Evolutionary conservation across 2,797 vertebrate genomes (phyloP), one percentile per base, ranked within the genome.

Genomic region (Oreonectes daqikongensis): DNA sequence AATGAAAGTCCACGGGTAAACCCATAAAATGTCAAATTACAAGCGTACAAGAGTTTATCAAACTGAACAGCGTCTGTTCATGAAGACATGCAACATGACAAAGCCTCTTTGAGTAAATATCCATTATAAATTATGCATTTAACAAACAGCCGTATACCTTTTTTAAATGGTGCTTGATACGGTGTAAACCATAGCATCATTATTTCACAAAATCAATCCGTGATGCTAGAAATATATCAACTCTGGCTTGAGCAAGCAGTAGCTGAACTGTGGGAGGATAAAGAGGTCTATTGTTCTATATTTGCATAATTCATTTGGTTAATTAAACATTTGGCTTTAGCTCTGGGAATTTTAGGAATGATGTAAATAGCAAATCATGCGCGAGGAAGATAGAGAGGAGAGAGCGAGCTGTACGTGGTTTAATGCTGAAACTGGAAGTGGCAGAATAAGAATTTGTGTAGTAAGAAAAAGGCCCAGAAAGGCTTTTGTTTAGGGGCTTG

Each of bases 1-100:
- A 85, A 78, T 76, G 73, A 90, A 91, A 90, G 90, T 92, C 90
- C 90, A 86, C 48, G 83, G 66, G 20, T 32, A 17, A 61, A 80
- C 48, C 81, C 72, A 89, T 92, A 90, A 91, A 90, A 85, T 20
- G 59, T 50, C 55, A 75, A 44, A 89, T 84, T 81, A 72, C 79
- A 65, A 60, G 12, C 48, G 48, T 53, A n/a, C 79, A 72, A 76
- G 63, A 67, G 10, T 63, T 77, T 69, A 72, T 84, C 79, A 82
- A 44, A 72, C 38, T 67, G n/a, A 69, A 50, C 32, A 78, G 35
- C 63, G 72, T 76, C 53, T 69, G 72, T 69, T 24, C 28, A 66
- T 40, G 20, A 10, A 30, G 59, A 20, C 50, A 60, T 57, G 55
- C 68, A 30, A 15, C 72, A 73, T 61, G 9, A 28, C 2, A 50